Evolutionary conservation across 2,113 vertebrate genomes (phyloP).

Genomic region (Eclectus roratus): DNA sequence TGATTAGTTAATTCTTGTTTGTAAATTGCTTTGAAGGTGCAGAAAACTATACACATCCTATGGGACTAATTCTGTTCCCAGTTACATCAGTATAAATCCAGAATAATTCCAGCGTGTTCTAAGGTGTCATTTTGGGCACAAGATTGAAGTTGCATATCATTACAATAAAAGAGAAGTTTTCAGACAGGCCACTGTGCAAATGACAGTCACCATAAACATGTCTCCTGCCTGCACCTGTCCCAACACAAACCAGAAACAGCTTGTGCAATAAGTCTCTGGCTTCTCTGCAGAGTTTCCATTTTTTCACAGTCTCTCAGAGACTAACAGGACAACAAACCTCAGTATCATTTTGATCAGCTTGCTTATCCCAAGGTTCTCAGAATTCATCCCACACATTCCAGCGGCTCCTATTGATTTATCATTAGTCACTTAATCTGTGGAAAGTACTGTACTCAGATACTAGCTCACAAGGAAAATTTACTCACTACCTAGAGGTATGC

Average conservation of each 20-base stretch:
- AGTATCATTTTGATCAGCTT: neutral
- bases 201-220: neutral
- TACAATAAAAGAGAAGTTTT: neutral
- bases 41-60: neutral
- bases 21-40: conserved; percentile 60
- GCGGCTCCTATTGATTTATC: neutral
- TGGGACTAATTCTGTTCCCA: neutral
- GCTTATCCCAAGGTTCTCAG: neutral
- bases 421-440: neutral
- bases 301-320: neutral
- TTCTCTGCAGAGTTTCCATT: neutral
- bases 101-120: neutral
- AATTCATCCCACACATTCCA: neutral
- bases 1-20: conserved; percentile 65
- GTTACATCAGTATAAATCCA: neutral
- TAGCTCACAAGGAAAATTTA: neutral
- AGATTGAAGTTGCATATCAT: neutral
- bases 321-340: neutral
- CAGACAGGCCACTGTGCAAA: neutral
- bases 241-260: neutral
- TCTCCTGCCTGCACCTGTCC: neutral
- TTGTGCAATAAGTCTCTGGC: neutral
- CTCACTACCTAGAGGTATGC: neutral
- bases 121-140: neutral
- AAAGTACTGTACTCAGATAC: neutral